These are phyloP conservation scores for Chironomus tepperi DNA, from an alignment of 1,140 invertebrate genomes.

Conservation along the genomic window DNA sequence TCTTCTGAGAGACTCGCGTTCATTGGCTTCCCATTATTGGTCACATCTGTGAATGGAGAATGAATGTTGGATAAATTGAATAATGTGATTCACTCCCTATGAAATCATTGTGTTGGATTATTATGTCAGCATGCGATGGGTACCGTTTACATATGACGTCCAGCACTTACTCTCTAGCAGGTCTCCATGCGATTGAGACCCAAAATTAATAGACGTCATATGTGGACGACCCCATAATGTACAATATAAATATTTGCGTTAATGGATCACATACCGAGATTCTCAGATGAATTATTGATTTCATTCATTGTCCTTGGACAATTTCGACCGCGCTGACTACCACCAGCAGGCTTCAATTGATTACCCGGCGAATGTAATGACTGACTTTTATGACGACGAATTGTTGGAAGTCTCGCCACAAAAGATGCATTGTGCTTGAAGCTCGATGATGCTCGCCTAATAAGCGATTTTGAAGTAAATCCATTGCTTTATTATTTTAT, in stretches of 20 bases:
- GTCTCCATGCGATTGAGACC: too few relatives aligned
- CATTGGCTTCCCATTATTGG: conserved; percentile 45
- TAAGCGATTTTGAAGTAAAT: conserved; percentile 29
- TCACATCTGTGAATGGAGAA: conserved; percentile 38
- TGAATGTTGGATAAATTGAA: conserved; percentile 26
- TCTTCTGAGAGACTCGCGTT: conserved; percentile 68
- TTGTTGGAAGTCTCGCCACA: conserved; percentile 76
- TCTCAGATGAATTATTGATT: conserved; percentile 61
- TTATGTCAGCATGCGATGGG: neutral
- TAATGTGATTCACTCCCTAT: conserved; percentile 10
- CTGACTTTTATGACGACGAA: conserved; percentile 68
- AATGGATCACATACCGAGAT: conserved; percentile 50
- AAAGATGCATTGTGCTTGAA: conserved; percentile 88
- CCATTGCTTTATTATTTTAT: neutral
- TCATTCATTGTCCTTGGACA: conserved; percentile 51
- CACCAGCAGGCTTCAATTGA: conserved; percentile 43
- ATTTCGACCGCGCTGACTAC: conserved; percentile 36
- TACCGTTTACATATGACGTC: too few relatives aligned
- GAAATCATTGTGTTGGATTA: neutral
- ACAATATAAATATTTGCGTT: conserved; percentile 5
- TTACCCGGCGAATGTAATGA: conserved; percentile 57
- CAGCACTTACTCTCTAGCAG: too few relatives aligned
- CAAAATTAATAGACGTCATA: too few relatives aligned
- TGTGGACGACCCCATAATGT: too few relatives aligned
- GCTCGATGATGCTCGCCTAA: conserved; percentile 59